A percentile compares a stretch with the other conserved stretches of the same genome.
Conservation (phyloP, 2,888 invertebrate genomes). For the Argynnis bischoffii region DNA sequence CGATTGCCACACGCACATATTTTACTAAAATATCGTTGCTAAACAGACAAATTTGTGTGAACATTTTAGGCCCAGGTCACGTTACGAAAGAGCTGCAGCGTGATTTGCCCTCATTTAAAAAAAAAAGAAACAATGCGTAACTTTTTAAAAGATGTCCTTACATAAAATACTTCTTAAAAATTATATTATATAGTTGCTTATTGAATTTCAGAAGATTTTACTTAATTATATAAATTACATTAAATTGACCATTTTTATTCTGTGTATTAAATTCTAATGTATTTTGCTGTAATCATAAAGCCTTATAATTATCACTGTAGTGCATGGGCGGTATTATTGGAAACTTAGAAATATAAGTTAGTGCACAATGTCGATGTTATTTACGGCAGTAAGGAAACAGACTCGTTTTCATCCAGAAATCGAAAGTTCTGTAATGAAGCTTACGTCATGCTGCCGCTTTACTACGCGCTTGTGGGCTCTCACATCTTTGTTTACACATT, state of each 20-base stretch:
- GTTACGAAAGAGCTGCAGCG: not conserved
- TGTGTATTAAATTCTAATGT: too few relatives aligned
- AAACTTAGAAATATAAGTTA: conserved; percentile 4
- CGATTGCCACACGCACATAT: conserved; percentile 34
- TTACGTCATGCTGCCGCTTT: conserved; percentile 51
- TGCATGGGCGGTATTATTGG: not conserved
- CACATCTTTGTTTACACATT: conserved; percentile 17
- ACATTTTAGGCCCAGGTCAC: not conserved
- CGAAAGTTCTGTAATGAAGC: conserved; percentile 60
- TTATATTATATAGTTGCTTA: too few relatives aligned
- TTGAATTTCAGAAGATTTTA: too few relatives aligned
- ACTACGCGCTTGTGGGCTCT: conserved; percentile 18
- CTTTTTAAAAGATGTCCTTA: too few relatives aligned
- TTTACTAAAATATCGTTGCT: conserved; percentile 40
- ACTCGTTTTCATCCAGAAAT: conserved; percentile 68
- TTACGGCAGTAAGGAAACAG: conserved; percentile 47
- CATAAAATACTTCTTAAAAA: too few relatives aligned
- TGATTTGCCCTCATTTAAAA: not conserved
- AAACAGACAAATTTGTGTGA: conserved; percentile 33
- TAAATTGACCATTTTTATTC: too few relatives aligned
- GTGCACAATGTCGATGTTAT: conserved; percentile 26
- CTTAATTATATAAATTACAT: too few relatives aligned
- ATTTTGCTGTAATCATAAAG: too few relatives aligned
- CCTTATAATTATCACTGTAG: too few relatives aligned
- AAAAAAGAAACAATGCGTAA: too few relatives aligned